Percentiles rank a stretch among this genome's conserved stretches.
Conservation (phyloP, 2,888 invertebrate genomes). For the Pristionchus maxplancki region DNA sequence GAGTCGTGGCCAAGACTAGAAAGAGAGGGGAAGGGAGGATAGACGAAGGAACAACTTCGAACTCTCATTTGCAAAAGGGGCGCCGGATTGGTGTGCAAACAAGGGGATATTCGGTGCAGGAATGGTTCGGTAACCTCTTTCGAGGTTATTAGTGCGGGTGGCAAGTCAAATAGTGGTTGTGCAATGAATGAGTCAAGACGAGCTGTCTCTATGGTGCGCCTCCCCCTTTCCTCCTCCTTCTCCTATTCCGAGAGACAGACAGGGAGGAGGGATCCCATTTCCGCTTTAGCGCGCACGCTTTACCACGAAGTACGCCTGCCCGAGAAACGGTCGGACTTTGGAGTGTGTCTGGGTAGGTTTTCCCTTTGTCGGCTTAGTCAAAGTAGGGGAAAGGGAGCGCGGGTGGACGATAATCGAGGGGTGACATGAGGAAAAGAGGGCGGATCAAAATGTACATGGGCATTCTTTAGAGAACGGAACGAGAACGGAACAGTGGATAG, state of each 20-base stretch:
- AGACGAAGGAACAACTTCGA: background rate
- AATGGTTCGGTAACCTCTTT: constrained; percentile 1
- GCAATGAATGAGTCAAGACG: background rate
- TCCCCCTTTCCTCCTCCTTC: background rate
- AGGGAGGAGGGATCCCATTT: background rate
- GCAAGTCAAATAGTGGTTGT: background rate
- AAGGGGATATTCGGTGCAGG: background rate
- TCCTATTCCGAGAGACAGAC: background rate
- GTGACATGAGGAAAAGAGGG: background rate
- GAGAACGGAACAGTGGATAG: background rate
- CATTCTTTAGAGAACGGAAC: background rate
- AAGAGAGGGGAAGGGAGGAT: background rate
- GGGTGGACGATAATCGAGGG: background rate
- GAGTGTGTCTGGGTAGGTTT: background rate
- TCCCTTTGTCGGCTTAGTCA: background rate
- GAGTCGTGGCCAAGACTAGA: background rate
- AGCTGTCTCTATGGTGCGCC: background rate
- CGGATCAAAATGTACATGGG: background rate
- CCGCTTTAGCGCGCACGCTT: background rate
- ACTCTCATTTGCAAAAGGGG: background rate
- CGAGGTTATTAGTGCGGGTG: background rate
- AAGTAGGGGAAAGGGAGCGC: background rate
- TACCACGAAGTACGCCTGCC: background rate
- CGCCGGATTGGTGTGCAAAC: background rate
- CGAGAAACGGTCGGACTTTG: background rate